Base-by-base conservation (phyloP, 2,888 invertebrate genomes). In the Syrphus vitripennis region DNA sequence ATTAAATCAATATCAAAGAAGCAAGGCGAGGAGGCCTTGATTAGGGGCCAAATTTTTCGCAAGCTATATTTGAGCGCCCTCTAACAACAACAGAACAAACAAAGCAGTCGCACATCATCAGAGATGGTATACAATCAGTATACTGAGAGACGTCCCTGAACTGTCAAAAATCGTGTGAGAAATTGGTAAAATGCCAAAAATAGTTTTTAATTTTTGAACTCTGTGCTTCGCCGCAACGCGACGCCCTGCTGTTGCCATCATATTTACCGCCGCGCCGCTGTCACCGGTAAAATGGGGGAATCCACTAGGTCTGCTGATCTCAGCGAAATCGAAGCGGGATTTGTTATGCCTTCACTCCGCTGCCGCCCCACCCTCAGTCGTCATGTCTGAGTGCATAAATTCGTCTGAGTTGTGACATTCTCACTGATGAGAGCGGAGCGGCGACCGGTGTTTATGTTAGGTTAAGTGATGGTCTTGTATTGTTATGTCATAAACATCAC, bases 181-280 rank as follows among this genome's bases (percentile, higher is more conserved):
- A 79, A 29, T 67, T 83, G 83, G 83, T 75, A 37, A 0, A 40
- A 10, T 19, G 83, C 75, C 79, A 31, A 65, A 79, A 65, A 48
- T 40, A 37, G 7, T 50, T 10, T 37, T 50, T 50, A 37, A 50
- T 24, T 34, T 65, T 37, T 63, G 72, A 74, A 50, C 59, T 61
- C 34, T 19, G 9, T n/a, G 9, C 1, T 6, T 50, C 5, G 24
- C 37, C 0, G 6, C 26, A 26, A 2, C 40, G 1, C 9, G 2
- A 2, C 26, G 29, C 6, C 14, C 24, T 3, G 7, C 9, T 31
- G 31, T 31, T 31, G 31, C 45, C 1, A 1, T 3, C 7, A 19
- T 16, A 5, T 7, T 7, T 31, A 3, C 1, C 19, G 7, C 21
- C 48, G 48, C 48, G 19, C 21, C 19, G 14, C 26, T 26, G 24